Conservation (phyloP, 2,113 vertebrate species). For the Azemiops feae region DNA sequence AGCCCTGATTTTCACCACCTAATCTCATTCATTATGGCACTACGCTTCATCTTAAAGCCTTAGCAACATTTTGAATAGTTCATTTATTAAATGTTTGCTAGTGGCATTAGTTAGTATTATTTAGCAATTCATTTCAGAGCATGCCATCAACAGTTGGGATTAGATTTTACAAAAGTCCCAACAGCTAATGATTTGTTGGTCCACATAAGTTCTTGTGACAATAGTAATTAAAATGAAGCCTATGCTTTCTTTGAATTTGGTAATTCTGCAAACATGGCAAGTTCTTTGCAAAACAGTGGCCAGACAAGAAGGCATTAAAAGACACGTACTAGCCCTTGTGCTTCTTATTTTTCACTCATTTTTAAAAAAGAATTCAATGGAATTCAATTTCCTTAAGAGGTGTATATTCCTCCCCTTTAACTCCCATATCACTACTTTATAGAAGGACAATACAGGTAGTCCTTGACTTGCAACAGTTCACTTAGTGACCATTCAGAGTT, state of each 20-base stretch:
- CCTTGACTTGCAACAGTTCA: no score
- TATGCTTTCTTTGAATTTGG: background rate
- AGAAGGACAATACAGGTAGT: background rate
- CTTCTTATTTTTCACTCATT: background rate
- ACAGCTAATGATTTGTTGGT: background rate
- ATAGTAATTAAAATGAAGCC: background rate
- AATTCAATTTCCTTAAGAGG: background rate
- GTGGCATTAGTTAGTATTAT: background rate
- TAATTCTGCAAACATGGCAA: background rate
- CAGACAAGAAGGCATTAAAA: background rate
- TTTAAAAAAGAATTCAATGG: background rate
- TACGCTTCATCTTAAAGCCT: background rate
- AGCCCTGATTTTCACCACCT: background rate
- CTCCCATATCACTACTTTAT: background rate
- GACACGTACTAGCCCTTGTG: background rate
- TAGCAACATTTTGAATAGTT: background rate
- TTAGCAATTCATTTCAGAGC: background rate
- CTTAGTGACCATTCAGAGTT: no score
- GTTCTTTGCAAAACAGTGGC: background rate
- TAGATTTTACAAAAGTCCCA: background rate
- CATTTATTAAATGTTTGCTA: background rate
- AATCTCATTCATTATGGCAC: background rate
- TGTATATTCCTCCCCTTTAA: background rate
- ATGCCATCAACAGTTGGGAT: background rate
- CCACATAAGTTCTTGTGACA: background rate